Conservation (phyloP, 2,797 vertebrate species). For the Onychomys torridus region DNA sequence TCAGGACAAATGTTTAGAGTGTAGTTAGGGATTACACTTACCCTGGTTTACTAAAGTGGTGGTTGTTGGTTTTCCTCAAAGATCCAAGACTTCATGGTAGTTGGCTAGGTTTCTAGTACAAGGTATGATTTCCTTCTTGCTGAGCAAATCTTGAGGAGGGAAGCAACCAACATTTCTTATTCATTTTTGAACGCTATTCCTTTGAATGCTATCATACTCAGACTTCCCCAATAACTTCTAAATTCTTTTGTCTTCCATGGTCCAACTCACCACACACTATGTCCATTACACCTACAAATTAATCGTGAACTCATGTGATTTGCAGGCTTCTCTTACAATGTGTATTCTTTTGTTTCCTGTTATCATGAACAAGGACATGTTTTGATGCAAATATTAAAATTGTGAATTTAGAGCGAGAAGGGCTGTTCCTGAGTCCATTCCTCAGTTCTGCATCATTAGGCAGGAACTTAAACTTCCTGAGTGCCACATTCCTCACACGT, state of each 20-base stretch:
- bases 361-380: neutral
- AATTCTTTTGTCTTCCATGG: neutral
- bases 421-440: neutral
- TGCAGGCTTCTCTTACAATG: neutral
- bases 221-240: neutral
- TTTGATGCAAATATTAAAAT: constrained; percentile 3
- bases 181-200: neutral
- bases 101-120: neutral
- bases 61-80: neutral
- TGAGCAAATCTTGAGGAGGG: neutral
- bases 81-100: neutral
- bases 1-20: neutral
- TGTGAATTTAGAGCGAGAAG: constrained; percentile 17
- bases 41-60: neutral
- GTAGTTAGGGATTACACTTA: neutral
- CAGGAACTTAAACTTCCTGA: constrained; percentile 5
- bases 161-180: neutral
- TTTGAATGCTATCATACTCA: neutral
- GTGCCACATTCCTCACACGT: neutral
- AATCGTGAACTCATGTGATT: constrained; percentile 23
- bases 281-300: neutral
- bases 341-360: neutral
- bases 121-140: neutral
- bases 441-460: neutral
- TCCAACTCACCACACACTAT: neutral